These are phyloP conservation scores for Lepidochrysops patricia DNA, from an alignment of 2,888 invertebrate species.

Conservation along the genomic window DNA sequence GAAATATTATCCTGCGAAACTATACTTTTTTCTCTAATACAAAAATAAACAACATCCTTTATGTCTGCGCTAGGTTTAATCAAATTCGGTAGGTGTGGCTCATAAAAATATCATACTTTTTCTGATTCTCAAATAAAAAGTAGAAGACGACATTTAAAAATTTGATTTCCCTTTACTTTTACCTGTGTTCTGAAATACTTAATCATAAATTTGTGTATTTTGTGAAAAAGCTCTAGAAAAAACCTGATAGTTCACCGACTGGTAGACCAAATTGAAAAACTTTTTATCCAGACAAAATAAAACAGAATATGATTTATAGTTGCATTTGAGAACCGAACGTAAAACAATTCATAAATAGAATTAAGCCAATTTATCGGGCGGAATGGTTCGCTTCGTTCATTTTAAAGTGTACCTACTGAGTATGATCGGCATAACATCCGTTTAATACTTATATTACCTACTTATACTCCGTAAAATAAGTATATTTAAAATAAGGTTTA, in stretches of 20 bases:
- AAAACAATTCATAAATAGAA: slow-evolving; percentile 5
- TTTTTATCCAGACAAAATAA: background rate
- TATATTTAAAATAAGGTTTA: background rate
- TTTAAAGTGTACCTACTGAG: background rate
- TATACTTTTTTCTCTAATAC: no score
- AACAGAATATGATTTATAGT: background rate
- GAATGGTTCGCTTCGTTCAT: background rate
- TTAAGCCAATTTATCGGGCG: slow-evolving; percentile 6
- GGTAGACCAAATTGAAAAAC: background rate
- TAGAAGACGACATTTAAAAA: no score
- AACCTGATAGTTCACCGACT: background rate
- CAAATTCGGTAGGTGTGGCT: no score
- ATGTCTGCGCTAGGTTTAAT: no score
- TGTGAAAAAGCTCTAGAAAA: no score
- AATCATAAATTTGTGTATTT: no score
- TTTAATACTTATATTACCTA: background rate
- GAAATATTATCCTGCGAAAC: no score
- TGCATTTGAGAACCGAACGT: background rate
- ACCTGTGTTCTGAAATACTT: no score
- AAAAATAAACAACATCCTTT: no score
- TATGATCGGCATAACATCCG: background rate
- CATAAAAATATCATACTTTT: no score
- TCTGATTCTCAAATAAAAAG: no score
- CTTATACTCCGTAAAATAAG: background rate
- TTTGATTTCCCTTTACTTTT: no score